phyloP scores from a whole-genome alignment of 2,113 vertebrate species.

The Jacana jacana region DNA sequence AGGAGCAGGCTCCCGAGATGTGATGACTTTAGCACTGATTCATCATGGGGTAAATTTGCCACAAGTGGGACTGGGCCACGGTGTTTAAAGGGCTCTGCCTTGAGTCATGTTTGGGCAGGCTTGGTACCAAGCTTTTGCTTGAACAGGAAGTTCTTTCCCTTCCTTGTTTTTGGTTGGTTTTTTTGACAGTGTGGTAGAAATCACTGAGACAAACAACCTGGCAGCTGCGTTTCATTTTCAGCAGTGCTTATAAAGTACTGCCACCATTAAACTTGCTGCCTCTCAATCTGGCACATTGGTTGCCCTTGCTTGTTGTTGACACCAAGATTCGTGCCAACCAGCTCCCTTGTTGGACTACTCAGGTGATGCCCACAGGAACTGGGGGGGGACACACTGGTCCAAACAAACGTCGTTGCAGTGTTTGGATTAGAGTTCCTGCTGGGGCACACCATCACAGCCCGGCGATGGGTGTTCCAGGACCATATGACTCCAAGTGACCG shows the following conservation, averaged over 20 bases:
- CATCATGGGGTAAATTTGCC: not conserved
- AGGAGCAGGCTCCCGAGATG: slow-evolving; percentile 23
- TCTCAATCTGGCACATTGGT: not conserved
- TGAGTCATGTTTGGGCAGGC: not conserved
- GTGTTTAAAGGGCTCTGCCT: not conserved
- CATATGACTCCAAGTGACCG: not conserved
- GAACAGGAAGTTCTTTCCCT: not conserved
- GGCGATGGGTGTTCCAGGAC: accelerated
- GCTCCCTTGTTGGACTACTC: not conserved
- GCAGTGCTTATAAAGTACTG: not conserved
- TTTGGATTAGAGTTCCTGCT: not conserved
- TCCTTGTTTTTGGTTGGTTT: not conserved
- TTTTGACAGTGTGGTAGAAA: not conserved
- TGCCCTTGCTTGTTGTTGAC: not conserved
- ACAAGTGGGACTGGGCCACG: not conserved
- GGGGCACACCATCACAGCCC: not conserved
- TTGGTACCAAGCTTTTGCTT: not conserved
- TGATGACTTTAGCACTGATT: slow-evolving; percentile 10
- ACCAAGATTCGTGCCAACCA: not conserved
- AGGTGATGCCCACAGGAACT: not conserved
- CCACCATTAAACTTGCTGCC: not conserved
- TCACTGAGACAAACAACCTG: not conserved
- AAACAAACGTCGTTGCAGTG: accelerated
- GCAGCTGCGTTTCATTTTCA: not conserved
- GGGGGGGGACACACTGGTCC: not conserved